A percentile compares a stretch with the other conserved stretches of the same genome.
phyloP scores from a whole-genome alignment of 2,113 vertebrate genomes.

The Panthera uncia region DNA sequence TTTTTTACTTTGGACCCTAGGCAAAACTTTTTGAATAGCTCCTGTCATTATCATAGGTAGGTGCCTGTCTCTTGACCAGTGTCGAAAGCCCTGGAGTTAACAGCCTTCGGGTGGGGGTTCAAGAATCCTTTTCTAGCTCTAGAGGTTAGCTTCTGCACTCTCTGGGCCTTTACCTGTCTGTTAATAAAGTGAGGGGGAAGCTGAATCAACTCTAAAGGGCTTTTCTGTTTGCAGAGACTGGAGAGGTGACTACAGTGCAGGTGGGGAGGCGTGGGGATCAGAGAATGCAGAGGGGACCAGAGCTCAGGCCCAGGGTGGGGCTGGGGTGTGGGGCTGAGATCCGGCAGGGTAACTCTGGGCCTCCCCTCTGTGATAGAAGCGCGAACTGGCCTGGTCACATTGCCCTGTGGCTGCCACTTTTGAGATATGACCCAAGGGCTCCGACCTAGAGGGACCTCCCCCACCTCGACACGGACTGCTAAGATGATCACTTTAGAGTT shows the following conservation, averaged over 20 bases:
- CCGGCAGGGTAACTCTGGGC: neutral
- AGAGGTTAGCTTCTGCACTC: neutral
- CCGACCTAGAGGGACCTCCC: neutral
- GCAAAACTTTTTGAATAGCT: neutral
- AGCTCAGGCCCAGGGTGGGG: accelerated
- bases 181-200: neutral
- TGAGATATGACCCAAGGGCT: neutral
- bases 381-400: no score
- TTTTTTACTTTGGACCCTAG: neutral
- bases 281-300: neutral
- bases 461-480: neutral
- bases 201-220: neutral
- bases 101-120: neutral
- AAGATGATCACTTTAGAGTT: neutral
- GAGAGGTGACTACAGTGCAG: neutral
- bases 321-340: neutral
- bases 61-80: neutral
- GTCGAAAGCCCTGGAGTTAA: neutral
- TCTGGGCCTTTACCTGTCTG: neutral
- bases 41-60: neutral
- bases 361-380: neutral
- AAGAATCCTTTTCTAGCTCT: neutral
- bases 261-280: neutral
- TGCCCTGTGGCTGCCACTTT: neutral
- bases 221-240: neutral